Conservation (phyloP, 2,113 vertebrate species). For the Aptenodytes patagonicus region DNA sequence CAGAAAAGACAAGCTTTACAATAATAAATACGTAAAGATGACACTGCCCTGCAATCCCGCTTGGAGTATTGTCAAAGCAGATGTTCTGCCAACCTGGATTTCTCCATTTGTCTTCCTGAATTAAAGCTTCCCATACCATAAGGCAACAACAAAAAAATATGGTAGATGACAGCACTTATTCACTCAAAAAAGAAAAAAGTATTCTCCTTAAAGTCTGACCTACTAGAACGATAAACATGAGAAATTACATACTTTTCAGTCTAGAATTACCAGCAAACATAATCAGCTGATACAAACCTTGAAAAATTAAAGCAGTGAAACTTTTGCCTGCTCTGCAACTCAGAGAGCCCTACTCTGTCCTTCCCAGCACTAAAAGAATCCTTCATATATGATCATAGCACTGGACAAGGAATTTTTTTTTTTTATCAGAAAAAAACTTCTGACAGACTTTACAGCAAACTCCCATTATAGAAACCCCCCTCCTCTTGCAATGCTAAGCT, state of each 20-base stretch:
- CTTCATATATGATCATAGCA: background rate
- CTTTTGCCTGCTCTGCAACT: background rate
- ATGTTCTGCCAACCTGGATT: background rate
- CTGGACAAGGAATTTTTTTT: background rate
- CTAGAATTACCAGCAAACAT: background rate
- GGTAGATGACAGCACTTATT: background rate
- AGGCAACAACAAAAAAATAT: background rate
- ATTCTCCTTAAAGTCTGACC: background rate
- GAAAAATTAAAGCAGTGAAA: background rate
- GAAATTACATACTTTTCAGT: background rate
- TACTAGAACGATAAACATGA: background rate
- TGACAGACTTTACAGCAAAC: background rate
- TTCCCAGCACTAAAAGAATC: background rate
- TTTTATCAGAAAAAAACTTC: background rate
- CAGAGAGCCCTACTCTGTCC: background rate
- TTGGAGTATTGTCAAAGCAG: background rate
- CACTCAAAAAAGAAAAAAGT: background rate
- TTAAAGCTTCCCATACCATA: background rate
- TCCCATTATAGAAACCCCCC: background rate
- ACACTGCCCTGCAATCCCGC: background rate
- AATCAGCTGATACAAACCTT: background rate
- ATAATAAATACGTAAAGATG: background rate
- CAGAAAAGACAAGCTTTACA: background rate
- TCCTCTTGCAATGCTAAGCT: background rate
- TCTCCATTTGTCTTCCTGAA: background rate